Evolutionary conservation across 64 coral and sea anemone species (phyloP).

Genomic region (Actinia tenebrosa): DNA sequence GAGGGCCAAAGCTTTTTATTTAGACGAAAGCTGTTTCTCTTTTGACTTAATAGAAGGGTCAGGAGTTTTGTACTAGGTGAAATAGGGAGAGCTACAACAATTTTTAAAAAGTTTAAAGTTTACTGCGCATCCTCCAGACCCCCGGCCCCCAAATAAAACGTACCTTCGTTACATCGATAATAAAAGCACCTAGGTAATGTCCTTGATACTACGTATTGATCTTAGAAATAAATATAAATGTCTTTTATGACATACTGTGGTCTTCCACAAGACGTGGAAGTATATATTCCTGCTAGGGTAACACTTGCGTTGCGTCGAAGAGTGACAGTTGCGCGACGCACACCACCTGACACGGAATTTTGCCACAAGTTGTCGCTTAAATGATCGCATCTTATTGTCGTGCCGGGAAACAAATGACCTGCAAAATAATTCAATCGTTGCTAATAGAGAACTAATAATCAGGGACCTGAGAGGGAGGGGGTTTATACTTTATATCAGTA

Average conservation of each 20-base stretch:
- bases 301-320: slow-evolving; percentile 1
- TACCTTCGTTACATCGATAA: too few relatives aligned
- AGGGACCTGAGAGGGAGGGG: not conserved
- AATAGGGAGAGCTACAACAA: too few relatives aligned
- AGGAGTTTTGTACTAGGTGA: too few relatives aligned
- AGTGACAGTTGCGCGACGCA: slow-evolving; percentile 12
- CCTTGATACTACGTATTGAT: too few relatives aligned
- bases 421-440: not conserved
- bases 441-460: not conserved
- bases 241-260: slow-evolving; percentile 8
- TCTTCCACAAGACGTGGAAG: not conserved
- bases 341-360: not conserved
- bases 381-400: not conserved
- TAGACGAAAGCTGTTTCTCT: too few relatives aligned
- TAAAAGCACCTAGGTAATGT: too few relatives aligned
- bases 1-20: too few relatives aligned
- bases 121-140: too few relatives aligned
- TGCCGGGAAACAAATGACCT: not conserved
- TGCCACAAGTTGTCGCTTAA: not conserved
- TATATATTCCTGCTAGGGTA: slow-evolving; percentile 7
- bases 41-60: too few relatives aligned
- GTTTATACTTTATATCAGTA: not conserved
- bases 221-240: slow-evolving; percentile 22
- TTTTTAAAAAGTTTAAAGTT: too few relatives aligned
- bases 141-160: too few relatives aligned